These are phyloP conservation scores for Catajapyx aquilonaris DNA, from an alignment of 1,140 invertebrate genomes.

Conservation along the genomic window DNA sequence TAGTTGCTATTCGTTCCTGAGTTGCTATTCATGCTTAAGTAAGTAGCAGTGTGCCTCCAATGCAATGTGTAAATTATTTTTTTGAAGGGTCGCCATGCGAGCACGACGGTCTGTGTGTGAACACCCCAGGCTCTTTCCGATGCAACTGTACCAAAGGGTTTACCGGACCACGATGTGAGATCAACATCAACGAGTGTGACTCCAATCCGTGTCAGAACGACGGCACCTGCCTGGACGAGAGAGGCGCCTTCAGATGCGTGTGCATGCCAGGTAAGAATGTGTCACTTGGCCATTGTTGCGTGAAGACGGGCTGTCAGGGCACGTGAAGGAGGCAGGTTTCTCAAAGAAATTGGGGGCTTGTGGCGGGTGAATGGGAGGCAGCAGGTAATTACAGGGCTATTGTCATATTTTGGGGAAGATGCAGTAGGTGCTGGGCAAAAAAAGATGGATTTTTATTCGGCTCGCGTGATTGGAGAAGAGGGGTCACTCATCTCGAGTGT, in stretches of 20 bases:
- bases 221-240: constrained; percentile 80
- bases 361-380: too few species aligned
- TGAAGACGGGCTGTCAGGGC: too few species aligned
- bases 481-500: too few species aligned
- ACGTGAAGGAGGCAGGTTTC: too few species aligned
- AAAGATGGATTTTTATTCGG: too few species aligned
- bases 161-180: constrained; percentile 74
- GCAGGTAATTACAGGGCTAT: too few species aligned
- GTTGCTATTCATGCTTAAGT: not conserved
- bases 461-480: too few species aligned
- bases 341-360: too few species aligned
- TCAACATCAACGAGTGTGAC: constrained; percentile 85
- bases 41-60: constrained; percentile 1
- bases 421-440: too few species aligned
- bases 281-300: too few species aligned
- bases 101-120: constrained; percentile 81
- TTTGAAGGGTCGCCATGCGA: constrained; percentile 63
- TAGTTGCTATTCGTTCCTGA: constrained; percentile 2
- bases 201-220: constrained; percentile 86
- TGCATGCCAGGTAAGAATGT: constrained; percentile 90
- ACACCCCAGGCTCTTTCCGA: constrained; percentile 78
- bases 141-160: constrained; percentile 85
- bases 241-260: constrained; percentile 82
- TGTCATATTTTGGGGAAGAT: too few species aligned
- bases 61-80: constrained; percentile 9